These are phyloP conservation scores for Diadumene lineata DNA, from an alignment of 92 coral and sea anemone genomes.

Conservation along the genomic window DNA sequence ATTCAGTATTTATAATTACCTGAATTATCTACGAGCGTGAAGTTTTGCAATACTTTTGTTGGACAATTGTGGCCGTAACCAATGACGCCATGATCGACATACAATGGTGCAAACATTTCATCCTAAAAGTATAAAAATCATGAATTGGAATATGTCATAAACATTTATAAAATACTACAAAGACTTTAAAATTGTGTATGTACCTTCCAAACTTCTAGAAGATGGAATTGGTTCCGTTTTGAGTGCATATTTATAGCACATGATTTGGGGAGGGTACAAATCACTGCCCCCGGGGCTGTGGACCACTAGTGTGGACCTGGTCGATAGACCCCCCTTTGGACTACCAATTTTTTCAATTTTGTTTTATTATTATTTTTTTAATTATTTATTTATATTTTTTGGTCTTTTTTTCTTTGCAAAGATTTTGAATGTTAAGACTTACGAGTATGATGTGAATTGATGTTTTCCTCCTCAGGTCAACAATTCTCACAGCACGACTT, in stretches of 20 bases:
- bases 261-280: constrained; percentile 6
- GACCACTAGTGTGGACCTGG: no score
- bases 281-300: no score
- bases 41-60: not conserved
- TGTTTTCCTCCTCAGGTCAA: no score
- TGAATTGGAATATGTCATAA: not conserved
- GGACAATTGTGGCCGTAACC: constrained; percentile 20
- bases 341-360: no score
- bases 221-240: constrained; percentile 17
- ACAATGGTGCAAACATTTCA: constrained; percentile 25
- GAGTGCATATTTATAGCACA: constrained; percentile 26
- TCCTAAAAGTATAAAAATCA: constrained; percentile 3
- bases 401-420: no score
- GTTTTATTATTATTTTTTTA: no score
- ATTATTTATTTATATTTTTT: no score
- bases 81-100: constrained; percentile 21
- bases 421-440: no score
- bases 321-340: no score
- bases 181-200: not conserved
- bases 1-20: no score
- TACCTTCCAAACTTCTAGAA: constrained; percentile 28
- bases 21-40: constrained; percentile 15
- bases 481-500: no score
- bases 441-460: no score
- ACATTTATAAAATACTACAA: constrained; percentile 9